phyloP scores from a whole-genome alignment of 2,113 vertebrate species.

The Neolamprologus longior region DNA sequence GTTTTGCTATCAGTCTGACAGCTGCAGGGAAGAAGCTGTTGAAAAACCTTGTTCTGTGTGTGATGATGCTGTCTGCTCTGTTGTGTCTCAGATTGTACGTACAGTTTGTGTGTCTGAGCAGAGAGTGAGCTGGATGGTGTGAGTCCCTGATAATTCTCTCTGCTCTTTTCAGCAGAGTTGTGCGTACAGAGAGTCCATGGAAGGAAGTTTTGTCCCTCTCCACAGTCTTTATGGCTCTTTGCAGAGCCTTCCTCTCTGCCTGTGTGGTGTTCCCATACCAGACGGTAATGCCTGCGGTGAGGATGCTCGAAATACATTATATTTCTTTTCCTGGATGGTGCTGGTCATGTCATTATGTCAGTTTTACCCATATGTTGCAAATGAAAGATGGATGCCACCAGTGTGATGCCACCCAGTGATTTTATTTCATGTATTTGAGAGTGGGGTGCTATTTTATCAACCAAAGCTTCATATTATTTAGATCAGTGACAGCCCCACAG shows the following conservation, averaged over 20 bases:
- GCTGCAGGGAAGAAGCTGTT: not conserved
- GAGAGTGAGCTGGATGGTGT: not conserved
- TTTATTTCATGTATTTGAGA: not conserved
- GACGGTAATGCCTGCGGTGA: not conserved
- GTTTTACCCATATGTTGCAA: not conserved
- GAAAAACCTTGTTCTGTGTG: not conserved
- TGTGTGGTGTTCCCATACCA: not conserved
- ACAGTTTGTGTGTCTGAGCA: not conserved
- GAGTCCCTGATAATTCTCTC: not conserved
- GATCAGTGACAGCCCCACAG: not conserved
- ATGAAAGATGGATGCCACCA: not conserved
- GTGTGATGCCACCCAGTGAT: not conserved
- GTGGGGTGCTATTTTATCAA: not conserved
- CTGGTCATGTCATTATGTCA: not conserved
- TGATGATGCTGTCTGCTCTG: not conserved
- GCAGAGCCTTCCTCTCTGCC: not conserved
- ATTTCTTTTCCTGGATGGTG: not conserved
- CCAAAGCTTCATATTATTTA: not conserved
- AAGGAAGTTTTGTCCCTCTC: not conserved
- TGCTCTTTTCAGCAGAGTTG: not conserved
- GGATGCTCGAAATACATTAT: not conserved
- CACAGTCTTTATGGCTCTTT: not conserved
- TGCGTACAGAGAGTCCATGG: not conserved
- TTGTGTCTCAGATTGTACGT: not conserved
- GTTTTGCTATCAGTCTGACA: not conserved